Base-by-base conservation (phyloP, 2,888 invertebrate genomes). In the Tenthredo notha region DNA sequence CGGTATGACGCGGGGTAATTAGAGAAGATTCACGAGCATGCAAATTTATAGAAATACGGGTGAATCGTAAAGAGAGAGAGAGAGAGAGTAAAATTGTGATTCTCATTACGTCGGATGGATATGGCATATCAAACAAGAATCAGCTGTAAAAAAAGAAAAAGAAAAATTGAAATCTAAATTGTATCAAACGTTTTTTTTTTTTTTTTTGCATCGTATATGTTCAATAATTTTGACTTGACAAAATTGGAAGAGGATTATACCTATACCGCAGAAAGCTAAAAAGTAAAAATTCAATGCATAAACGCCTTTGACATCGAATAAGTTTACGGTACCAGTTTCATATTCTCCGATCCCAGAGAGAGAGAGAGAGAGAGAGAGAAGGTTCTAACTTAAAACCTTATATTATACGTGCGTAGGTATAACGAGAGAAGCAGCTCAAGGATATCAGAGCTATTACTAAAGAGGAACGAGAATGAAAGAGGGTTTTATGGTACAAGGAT, bases 1-100 rank as follows among this genome's bases (percentile, higher is more conserved):
- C 85, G 80, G 85, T 85, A 88, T 87, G 88, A 89, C 87, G 87
- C 85, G 75, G 86, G 86, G 87, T 88, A 88, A 89, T 89, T 88
- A 87, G 84, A 86, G 85, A 82, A 85, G 88, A 87, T 88, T 89
- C 87, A 88, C 85, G 87, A 86, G 75, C 74, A 12, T 70, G 80
- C 80, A 58, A 82, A 84, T 77, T 3, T 61, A 33, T 12, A 1
- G 33, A 33, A 33, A 29, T 6, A 33, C 21, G 33, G 67, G 25
- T 12, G 18, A 67, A 33, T 18, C 67, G 29, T 18, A 6, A 67
- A 18, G 67, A 18, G 33, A 7, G 18, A 6, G 15, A 29, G 18
- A 6, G 33, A 18, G 67, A 18, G 33, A 7, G 18, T 18, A 25
- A 29, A 33, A 15, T 18, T 15, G 29, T 12, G 33, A 29, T 10